phyloP scores from a whole-genome alignment of 2,113 vertebrate species.

The Indicator maculatus region DNA sequence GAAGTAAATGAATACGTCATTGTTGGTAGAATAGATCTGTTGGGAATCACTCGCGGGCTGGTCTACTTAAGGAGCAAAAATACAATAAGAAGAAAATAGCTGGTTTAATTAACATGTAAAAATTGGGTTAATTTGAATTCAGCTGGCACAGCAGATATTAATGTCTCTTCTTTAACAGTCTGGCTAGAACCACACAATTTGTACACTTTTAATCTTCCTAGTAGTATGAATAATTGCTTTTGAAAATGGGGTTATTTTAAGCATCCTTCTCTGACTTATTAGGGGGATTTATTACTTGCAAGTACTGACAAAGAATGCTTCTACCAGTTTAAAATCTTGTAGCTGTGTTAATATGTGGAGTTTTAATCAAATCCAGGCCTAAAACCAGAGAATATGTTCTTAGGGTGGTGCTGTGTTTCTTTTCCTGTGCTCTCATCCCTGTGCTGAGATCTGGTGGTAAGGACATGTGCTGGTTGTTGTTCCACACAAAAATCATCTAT shows the following conservation, averaged over 20 bases:
- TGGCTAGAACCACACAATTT: slow-evolving; percentile 63
- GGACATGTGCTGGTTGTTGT: not conserved
- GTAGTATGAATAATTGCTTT: slow-evolving; percentile 60
- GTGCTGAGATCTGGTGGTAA: not conserved
- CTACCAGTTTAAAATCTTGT: not conserved
- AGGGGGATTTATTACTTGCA: not conserved
- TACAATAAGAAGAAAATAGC: slow-evolving; percentile 91
- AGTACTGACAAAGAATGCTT: not conserved
- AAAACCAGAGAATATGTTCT: not conserved
- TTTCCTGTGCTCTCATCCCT: not conserved
- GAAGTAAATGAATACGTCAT: slow-evolving; percentile 95
- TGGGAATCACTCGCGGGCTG: slow-evolving; percentile 90
- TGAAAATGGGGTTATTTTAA: slow-evolving; percentile 60
- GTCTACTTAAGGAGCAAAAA: slow-evolving; percentile 88
- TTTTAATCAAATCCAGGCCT: not conserved
- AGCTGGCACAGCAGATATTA: slow-evolving; percentile 81
- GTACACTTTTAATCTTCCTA: slow-evolving; percentile 58
- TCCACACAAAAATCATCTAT: not conserved
- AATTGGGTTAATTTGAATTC: slow-evolving; percentile 87
- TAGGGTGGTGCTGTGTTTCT: not conserved
- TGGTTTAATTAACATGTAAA: slow-evolving; percentile 89
- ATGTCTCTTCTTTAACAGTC: slow-evolving; percentile 68
- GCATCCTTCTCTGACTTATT: slow-evolving; percentile 37
- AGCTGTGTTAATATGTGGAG: not conserved
- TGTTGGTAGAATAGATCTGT: slow-evolving; percentile 91